These are phyloP conservation scores for Salticus scenicus DNA, from an alignment of 2,888 invertebrate species.

Conservation along the genomic window DNA sequence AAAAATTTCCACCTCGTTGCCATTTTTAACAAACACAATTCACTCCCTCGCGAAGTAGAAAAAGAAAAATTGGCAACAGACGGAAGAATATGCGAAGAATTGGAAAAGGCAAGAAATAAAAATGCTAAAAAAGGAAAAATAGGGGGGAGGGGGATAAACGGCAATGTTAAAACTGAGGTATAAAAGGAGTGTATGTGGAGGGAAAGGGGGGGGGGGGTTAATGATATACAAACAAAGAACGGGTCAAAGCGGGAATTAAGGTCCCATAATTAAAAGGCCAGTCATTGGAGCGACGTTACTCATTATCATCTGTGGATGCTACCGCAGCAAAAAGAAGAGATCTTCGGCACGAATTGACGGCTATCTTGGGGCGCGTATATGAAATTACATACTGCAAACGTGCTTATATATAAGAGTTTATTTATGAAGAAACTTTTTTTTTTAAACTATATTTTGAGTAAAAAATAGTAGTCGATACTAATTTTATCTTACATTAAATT, in stretches of 20 bases:
- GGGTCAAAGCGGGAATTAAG: constrained; percentile 57
- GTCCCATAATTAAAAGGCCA: constrained; percentile 67
- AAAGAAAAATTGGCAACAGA: background rate
- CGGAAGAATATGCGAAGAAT: background rate
- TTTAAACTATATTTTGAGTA: too few relatives aligned
- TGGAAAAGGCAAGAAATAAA: background rate
- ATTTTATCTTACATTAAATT: too few relatives aligned
- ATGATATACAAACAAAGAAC: constrained; percentile 29
- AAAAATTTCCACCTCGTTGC: background rate
- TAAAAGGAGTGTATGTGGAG: background rate
- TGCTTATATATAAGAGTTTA: too few relatives aligned
- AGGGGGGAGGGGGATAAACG: background rate
- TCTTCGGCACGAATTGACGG: constrained; percentile 30
- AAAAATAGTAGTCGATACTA: too few relatives aligned
- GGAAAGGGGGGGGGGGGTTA: constrained; percentile 1
- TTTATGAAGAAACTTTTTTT: too few relatives aligned
- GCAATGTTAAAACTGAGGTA: background rate
- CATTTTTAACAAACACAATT: constrained; percentile 12
- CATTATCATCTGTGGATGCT: constrained; percentile 66
- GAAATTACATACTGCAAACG: too few relatives aligned
- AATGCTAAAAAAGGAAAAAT: background rate
- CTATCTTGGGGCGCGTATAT: constrained; percentile 47
- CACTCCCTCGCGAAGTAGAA: background rate
- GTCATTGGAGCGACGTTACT: constrained; percentile 65
- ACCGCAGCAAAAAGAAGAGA: constrained; percentile 59